These are phyloP conservation scores for Arvicanthis niloticus DNA, from an alignment of 2,113 vertebrate species.

Conservation along the genomic window DNA sequence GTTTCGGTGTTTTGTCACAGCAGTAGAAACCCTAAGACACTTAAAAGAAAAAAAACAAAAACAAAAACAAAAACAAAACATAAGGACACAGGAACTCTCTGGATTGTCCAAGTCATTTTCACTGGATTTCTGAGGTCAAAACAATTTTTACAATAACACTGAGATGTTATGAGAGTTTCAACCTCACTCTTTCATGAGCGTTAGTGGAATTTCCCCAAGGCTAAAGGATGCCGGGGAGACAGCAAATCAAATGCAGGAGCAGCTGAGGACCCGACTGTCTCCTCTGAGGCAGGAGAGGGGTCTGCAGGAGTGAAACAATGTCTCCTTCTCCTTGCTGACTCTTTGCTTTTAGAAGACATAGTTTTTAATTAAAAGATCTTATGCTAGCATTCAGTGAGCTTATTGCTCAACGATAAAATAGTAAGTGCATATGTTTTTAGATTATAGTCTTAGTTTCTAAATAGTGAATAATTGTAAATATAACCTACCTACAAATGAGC, in stretches of 20 bases:
- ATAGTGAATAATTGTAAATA: not conserved
- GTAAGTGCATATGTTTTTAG: not conserved
- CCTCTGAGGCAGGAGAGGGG: not conserved
- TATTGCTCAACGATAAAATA: not conserved
- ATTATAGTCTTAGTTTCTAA: conserved; percentile 2
- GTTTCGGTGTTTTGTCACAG: too few species aligned
- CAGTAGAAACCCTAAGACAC: too few species aligned
- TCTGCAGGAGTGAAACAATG: not conserved
- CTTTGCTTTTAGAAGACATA: not conserved
- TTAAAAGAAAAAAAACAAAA: too few species aligned
- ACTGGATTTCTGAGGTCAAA: not conserved
- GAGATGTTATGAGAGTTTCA: not conserved
- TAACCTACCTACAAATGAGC: not conserved
- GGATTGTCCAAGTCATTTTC: not conserved
- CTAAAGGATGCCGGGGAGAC: not conserved
- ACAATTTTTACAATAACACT: not conserved
- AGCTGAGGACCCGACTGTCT: not conserved
- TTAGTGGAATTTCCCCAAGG: not conserved
- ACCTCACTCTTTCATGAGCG: not conserved
- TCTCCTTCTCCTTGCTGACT: not conserved
- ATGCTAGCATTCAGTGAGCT: not conserved
- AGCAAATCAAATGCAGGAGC: not conserved
- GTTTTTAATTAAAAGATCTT: conserved; percentile 11
- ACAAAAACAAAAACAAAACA: not conserved
- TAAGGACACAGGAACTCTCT: not conserved